phyloP scores from a whole-genome alignment of 2,113 vertebrate genomes.

The Hydrochoerus hydrochaeris region DNA sequence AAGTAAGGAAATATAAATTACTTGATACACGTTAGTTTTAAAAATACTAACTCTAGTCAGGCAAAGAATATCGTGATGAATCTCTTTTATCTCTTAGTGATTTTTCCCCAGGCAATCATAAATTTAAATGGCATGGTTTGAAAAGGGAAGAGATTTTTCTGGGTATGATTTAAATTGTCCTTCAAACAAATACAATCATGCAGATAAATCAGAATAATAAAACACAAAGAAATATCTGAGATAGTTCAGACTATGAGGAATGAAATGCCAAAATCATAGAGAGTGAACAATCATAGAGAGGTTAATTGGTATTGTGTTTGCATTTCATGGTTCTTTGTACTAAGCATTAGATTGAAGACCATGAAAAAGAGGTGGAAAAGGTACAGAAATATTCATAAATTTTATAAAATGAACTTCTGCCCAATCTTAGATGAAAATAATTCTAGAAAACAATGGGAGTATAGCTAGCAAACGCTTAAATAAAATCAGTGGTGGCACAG shows the following conservation, averaged over 20 bases:
- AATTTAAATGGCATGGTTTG: background rate
- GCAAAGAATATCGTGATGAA: background rate
- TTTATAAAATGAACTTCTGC: background rate
- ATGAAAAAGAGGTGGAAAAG: background rate
- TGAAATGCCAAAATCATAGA: background rate
- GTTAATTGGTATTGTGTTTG: background rate
- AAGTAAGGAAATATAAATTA: background rate
- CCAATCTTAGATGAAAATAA: background rate
- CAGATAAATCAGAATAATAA: background rate
- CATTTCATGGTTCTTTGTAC: background rate
- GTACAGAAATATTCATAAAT: background rate
- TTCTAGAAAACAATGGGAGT: background rate
- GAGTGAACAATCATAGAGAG: background rate
- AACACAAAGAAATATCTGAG: background rate
- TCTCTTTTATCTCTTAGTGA: background rate
- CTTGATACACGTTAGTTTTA: background rate
- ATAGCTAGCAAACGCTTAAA: background rate
- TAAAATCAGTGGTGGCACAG: background rate
- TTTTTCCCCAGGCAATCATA: background rate
- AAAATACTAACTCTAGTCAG: background rate
- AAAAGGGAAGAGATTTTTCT: background rate
- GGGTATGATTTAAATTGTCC: background rate
- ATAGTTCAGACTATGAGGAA: background rate
- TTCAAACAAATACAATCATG: background rate
- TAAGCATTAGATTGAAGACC: background rate